A percentile compares a stretch with the other conserved stretches of the same genome.
phyloP scores from a whole-genome alignment of 2,888 invertebrate genomes.

The Aleiodes leptofemur region DNA sequence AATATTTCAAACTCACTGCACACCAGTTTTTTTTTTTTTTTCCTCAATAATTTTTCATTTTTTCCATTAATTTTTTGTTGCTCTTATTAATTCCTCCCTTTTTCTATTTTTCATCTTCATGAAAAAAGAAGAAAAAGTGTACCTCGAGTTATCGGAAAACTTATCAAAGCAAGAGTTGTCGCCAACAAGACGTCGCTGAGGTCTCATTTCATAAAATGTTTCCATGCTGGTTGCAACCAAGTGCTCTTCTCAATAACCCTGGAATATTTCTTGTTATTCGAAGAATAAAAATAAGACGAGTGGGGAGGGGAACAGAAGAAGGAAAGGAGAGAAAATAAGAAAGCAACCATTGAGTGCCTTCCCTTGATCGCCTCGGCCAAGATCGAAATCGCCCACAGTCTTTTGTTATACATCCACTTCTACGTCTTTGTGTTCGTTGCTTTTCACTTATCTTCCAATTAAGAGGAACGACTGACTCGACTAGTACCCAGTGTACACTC shows the following conservation, averaged over 20 bases:
- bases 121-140: too few species aligned
- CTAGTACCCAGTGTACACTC: neutral
- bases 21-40: neutral
- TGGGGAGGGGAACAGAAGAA: too few species aligned
- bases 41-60: neutral
- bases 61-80: too few species aligned
- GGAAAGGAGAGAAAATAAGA: constrained; percentile 36
- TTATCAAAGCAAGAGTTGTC: constrained; percentile 30
- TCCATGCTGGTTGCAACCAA: constrained; percentile 16
- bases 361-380: constrained; percentile 45
- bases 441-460: constrained; percentile 12
- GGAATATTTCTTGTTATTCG: constrained; percentile 23
- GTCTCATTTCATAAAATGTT: constrained; percentile 28
- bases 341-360: constrained; percentile 49
- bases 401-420: constrained; percentile 6
- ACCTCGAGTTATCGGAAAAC: constrained; percentile 23
- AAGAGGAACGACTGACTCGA: constrained; percentile 14
- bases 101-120: neutral
- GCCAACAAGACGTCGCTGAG: neutral
- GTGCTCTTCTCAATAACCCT: constrained; percentile 2
- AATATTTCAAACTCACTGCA: neutral
- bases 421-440: neutral
- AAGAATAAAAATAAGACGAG: constrained; percentile 30
- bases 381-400: constrained; percentile 19
- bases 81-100: constrained; percentile 3